A percentile compares a stretch with the other conserved stretches of the same genome.
Conservation (phyloP, 2,888 invertebrate species). For the Cosmia pyralina region DNA sequence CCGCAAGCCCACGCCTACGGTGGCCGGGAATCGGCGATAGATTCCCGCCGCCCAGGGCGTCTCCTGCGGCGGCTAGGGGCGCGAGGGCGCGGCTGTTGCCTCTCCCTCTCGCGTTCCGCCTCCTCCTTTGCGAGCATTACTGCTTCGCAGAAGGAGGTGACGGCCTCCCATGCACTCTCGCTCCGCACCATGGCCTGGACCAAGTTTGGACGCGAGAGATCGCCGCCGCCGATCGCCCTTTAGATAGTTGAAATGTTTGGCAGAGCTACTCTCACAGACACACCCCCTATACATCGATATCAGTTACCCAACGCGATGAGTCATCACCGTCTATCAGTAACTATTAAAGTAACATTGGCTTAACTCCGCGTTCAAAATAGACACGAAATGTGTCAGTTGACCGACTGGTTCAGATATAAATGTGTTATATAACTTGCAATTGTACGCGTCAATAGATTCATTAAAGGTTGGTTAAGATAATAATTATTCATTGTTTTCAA, state of each 20-base stretch:
- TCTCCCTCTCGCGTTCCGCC: too few relatives aligned
- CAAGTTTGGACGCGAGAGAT: too few relatives aligned
- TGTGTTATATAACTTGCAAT: conserved; percentile 55
- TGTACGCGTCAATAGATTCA: conserved; percentile 40
- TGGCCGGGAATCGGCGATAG: too few relatives aligned
- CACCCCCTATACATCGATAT: conserved; percentile 44
- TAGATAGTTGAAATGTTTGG: conserved; percentile 42
- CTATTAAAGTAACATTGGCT: conserved; percentile 38
- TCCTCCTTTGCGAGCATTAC: too few relatives aligned
- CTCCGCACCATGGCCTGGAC: too few relatives aligned
- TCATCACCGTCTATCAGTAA: conserved; percentile 48
- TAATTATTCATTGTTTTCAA: conserved; percentile 13
- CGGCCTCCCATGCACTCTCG: too few relatives aligned
- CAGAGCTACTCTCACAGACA: conserved; percentile 30
- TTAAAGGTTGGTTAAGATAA: conserved; percentile 24
- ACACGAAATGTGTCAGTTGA: conserved; percentile 53
- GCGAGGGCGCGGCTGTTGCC: too few relatives aligned
- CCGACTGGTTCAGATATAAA: conserved; percentile 57
- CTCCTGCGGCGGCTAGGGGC: too few relatives aligned
- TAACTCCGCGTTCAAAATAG: conserved; percentile 52
- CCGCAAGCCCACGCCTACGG: too few relatives aligned
- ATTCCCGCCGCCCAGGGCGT: too few relatives aligned
- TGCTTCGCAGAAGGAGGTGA: too few relatives aligned
- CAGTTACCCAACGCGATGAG: conserved; percentile 49
- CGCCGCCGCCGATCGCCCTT: too few relatives aligned